phyloP scores from a whole-genome alignment of 2,797 vertebrate genomes.

The Parambassis ranga region DNA sequence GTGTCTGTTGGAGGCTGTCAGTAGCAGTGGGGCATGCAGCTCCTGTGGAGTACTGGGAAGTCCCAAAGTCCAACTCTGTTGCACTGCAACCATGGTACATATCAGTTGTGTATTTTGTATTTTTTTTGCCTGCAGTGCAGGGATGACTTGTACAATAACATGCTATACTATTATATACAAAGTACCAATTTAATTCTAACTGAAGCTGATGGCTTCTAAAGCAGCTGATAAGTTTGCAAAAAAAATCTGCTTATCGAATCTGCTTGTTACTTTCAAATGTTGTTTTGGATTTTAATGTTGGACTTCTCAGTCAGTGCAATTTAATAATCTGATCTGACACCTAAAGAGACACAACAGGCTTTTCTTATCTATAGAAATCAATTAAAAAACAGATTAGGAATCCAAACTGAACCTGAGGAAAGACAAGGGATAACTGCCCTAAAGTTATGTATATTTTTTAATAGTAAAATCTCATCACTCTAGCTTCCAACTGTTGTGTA shows the following conservation, averaged over 20 bases:
- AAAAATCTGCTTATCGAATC: too few species aligned
- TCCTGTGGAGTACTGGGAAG: conserved; percentile 20
- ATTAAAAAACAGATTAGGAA: conserved; percentile 6
- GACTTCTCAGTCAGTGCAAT: conserved; percentile 27
- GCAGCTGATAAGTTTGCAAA: too few species aligned
- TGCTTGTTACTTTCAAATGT: conserved; percentile 23
- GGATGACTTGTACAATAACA: too few species aligned
- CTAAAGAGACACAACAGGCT: conserved; percentile 10
- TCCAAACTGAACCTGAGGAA: not conserved
- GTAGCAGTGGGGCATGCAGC: conserved; percentile 39
- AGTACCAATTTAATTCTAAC: too few species aligned
- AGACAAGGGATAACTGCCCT: conserved; percentile 8
- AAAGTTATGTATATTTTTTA: too few species aligned
- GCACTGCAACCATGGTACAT: not conserved
- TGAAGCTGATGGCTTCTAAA: too few species aligned
- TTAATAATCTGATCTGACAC: conserved; percentile 30
- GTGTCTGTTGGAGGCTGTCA: conserved; percentile 58
- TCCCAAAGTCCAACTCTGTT: conserved; percentile 21
- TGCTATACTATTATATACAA: too few species aligned
- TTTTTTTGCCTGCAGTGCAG: not conserved
- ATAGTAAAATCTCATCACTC: too few species aligned
- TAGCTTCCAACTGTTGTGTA: too few species aligned
- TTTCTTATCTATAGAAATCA: conserved; percentile 18
- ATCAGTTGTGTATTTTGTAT: not conserved
- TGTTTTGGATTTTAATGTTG: conserved; percentile 32